Percentiles rank a stretch among this genome's conserved stretches.
Evolutionary conservation across 2,888 invertebrate species (phyloP).

Genomic region (Trissoscelio sp.): DNA sequence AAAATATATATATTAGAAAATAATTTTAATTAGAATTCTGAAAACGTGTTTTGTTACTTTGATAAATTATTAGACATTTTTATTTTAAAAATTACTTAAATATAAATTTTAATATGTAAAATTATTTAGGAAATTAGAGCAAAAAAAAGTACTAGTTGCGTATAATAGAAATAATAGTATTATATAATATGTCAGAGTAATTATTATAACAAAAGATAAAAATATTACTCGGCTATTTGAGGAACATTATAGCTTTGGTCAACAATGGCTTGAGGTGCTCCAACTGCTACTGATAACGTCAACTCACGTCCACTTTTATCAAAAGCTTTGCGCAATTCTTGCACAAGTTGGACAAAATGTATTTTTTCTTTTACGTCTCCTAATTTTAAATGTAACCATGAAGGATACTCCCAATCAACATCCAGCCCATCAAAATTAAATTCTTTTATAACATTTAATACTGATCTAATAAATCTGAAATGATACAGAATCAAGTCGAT

Average conservation of each 20-base stretch:
- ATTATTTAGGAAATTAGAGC: no score
- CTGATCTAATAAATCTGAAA: constrained; percentile 85
- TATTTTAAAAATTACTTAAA: no score
- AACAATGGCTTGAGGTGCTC: constrained; percentile 90
- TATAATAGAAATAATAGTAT: no score
- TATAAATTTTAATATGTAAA: no score
- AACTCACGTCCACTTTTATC: constrained; percentile 85
- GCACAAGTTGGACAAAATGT: constrained; percentile 90
- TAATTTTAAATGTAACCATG: constrained; percentile 81
- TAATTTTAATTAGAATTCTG: no score
- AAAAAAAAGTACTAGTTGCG: no score
- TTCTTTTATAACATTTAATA: constrained; percentile 84
- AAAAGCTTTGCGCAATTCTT: constrained; percentile 89
- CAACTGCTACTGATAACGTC: constrained; percentile 90
- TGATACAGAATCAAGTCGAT: not conserved
- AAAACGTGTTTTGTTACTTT: no score
- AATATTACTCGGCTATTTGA: constrained; percentile 88
- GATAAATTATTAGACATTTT: no score
- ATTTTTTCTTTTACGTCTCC: constrained; percentile 85
- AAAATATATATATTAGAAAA: no score
- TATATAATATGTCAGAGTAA: no score
- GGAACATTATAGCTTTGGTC: constrained; percentile 91
- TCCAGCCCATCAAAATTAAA: constrained; percentile 89
- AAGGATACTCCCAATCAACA: constrained; percentile 95
- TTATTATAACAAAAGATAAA: no score